phyloP scores from a whole-genome alignment of 1,140 invertebrate genomes.

The Penaeus indicus region DNA sequence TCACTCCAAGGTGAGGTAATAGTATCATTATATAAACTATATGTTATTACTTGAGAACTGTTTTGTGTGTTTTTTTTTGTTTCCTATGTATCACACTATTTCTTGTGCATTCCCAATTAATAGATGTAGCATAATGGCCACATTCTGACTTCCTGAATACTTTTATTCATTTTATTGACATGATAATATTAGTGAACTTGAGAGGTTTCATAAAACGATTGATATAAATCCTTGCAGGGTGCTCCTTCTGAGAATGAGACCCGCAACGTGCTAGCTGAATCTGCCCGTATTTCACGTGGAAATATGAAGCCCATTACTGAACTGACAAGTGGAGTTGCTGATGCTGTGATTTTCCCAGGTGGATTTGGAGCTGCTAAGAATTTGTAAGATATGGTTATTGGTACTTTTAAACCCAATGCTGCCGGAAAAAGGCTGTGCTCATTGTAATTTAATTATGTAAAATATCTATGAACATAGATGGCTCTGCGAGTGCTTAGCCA shows the following conservation, averaged over 20 bases:
- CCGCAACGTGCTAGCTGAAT: slow-evolving; percentile 76
- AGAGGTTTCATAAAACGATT: not conserved
- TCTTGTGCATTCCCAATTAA: too few species aligned
- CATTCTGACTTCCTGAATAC: too few species aligned
- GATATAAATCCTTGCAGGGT: slow-evolving; percentile 61
- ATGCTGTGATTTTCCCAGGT: slow-evolving; percentile 76
- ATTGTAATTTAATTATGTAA: too few species aligned
- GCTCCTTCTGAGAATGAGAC: slow-evolving; percentile 59
- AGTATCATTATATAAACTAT: not conserved
- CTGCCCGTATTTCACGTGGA: slow-evolving; percentile 75
- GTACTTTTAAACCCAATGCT: slow-evolving; percentile 11
- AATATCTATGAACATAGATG: too few species aligned
- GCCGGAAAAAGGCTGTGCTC: slow-evolving; percentile 1
- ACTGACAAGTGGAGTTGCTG: slow-evolving; percentile 70
- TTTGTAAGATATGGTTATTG: slow-evolving; percentile 71
- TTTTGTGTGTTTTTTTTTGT: not conserved
- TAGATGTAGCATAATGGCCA: too few species aligned
- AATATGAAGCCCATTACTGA: slow-evolving; percentile 72
- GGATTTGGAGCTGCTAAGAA: slow-evolving; percentile 78
- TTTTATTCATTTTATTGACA: not conserved
- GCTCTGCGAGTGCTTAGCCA: too few species aligned
- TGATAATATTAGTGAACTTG: not conserved
- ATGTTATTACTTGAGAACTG: not conserved
- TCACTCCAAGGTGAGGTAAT: slow-evolving; percentile 70
- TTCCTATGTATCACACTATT: not conserved